Conservation (phyloP, 2,888 invertebrate genomes). For the Coremacera marginata region DNA sequence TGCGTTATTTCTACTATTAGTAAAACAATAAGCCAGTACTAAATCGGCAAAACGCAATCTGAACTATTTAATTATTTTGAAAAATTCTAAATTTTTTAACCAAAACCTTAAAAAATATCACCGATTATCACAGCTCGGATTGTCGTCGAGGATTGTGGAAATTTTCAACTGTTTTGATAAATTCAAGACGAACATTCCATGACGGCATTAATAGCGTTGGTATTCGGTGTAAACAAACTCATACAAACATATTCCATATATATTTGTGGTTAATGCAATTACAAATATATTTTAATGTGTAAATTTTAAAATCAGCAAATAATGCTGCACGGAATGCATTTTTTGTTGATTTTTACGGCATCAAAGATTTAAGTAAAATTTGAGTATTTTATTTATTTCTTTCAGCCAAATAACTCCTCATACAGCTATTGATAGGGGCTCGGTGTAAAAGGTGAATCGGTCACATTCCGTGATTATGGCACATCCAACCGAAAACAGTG, state of each 20-base stretch:
- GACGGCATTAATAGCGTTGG: too few relatives aligned
- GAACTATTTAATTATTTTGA: neutral
- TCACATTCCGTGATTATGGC: slow-evolving; percentile 40
- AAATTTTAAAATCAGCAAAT: neutral
- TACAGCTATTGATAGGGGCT: slow-evolving; percentile 51
- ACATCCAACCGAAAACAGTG: neutral
- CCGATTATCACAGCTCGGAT: too few relatives aligned
- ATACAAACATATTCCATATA: too few relatives aligned
- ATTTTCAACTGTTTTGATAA: too few relatives aligned
- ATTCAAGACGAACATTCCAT: too few relatives aligned
- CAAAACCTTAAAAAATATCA: neutral
- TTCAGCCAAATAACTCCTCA: slow-evolving; percentile 43
- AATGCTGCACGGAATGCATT: slow-evolving; percentile 22
- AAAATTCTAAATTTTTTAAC: neutral
- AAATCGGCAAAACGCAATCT: neutral
- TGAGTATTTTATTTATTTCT: slow-evolving; percentile 1
- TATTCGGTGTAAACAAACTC: too few relatives aligned
- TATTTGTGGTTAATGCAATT: too few relatives aligned
- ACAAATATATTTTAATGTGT: neutral
- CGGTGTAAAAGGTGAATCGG: slow-evolving; percentile 46
- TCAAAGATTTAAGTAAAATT: neutral
- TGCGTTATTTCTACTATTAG: neutral
- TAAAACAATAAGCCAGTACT: neutral
- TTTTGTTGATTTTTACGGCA: neutral
- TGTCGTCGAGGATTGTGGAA: too few relatives aligned